Conservation (phyloP, 2,888 invertebrate genomes). For the Arenicola marina region DNA sequence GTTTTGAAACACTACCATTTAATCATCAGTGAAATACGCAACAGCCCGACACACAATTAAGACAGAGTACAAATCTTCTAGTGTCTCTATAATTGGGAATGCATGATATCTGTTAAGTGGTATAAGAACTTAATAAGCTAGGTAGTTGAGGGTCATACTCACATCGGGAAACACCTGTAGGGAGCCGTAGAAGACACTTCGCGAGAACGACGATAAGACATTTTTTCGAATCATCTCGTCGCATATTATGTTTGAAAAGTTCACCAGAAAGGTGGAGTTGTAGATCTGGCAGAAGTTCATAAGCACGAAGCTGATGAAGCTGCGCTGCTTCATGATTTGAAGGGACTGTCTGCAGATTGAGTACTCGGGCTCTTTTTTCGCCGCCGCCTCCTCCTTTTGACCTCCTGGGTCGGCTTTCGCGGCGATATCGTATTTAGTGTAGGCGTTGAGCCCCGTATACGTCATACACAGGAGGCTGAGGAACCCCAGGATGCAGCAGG, state of each 20-base stretch:
- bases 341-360: constrained; percentile 3
- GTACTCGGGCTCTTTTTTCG: background rate
- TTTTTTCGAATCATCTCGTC: constrained; percentile 44
- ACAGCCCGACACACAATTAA: too few relatives aligned
- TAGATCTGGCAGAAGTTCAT: constrained; percentile 51
- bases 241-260: constrained; percentile 47
- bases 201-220: constrained; percentile 33
- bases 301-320: constrained; percentile 50
- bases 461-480: constrained; percentile 42
- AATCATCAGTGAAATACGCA: too few relatives aligned
- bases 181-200: constrained; percentile 47
- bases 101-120: too few relatives aligned
- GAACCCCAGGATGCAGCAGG: constrained; percentile 45
- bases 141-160: constrained; percentile 14
- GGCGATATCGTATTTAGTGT: constrained; percentile 44
- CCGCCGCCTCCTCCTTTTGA: background rate
- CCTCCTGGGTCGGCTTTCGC: background rate
- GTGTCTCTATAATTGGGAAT: too few relatives aligned
- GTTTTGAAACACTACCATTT: too few relatives aligned
- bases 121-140: too few relatives aligned
- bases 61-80: too few relatives aligned
- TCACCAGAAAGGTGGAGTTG: constrained; percentile 40
- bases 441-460: constrained; percentile 46
- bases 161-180: constrained; percentile 40
- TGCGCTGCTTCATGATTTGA: constrained; percentile 43